Percentiles rank a stretch among this genome's conserved stretches.
These are phyloP conservation scores for Sparus aurata DNA, from an alignment of 2,797 vertebrate species.

Conservation along the genomic window DNA sequence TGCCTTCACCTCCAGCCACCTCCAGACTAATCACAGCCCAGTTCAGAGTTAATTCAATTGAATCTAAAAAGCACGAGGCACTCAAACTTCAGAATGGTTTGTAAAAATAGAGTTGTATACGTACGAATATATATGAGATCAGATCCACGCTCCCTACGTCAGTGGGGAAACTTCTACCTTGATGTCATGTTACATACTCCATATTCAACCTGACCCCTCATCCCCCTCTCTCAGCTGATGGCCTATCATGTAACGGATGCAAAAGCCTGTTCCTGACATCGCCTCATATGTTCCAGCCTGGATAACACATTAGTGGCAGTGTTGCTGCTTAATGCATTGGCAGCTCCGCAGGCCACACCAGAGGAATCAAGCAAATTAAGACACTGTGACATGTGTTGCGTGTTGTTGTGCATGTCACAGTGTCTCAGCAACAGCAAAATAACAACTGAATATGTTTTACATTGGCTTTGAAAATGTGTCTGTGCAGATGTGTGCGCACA, in stretches of 20 bases:
- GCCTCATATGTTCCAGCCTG: slow-evolving; percentile 35
- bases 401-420: neutral
- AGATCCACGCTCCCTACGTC: neutral
- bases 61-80: neutral
- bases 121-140: neutral
- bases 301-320: slow-evolving; percentile 49
- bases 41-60: slow-evolving; percentile 13
- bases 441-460: neutral
- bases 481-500: slow-evolving; percentile 21
- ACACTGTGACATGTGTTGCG: neutral
- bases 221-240: neutral
- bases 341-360: slow-evolving; percentile 16
- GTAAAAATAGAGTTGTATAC: neutral
- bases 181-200: too few species aligned
- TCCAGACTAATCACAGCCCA: neutral
- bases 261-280: slow-evolving; percentile 31
- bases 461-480: slow-evolving; percentile 5
- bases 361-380: slow-evolving; percentile 8
- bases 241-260: slow-evolving; percentile 32
- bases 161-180: neutral
- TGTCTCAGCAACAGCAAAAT: neutral
- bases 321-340: slow-evolving; percentile 17
- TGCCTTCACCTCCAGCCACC: slow-evolving; percentile 19
- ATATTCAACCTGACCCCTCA: neutral
- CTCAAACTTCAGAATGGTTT: neutral